These are phyloP conservation scores for Buphagus erythrorhynchus DNA, from an alignment of 2,797 vertebrate species.

Conservation along the genomic window DNA sequence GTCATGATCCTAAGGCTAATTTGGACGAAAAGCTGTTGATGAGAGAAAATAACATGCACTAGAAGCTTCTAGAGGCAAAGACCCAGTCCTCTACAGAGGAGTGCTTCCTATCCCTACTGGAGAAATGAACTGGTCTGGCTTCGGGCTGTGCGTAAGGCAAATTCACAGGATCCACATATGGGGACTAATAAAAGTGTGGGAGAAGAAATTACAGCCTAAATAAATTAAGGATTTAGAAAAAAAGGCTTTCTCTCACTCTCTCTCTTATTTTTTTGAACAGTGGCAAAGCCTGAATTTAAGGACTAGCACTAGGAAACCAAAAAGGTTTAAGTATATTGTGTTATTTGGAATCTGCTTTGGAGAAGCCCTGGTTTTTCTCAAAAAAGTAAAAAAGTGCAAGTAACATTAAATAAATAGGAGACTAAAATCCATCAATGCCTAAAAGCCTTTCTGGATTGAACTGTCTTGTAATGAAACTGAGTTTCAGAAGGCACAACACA, in stretches of 20 bases:
- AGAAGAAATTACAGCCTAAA: neutral
- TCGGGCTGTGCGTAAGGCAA: neutral
- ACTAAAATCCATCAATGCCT: neutral
- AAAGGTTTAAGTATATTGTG: neutral
- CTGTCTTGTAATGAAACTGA: neutral
- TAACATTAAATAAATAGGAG: neutral
- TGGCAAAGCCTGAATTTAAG: neutral
- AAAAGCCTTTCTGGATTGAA: slow-evolving; percentile 1
- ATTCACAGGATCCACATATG: neutral
- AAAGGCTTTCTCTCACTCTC: neutral
- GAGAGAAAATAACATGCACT: neutral
- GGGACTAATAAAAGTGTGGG: neutral
- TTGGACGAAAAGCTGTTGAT: neutral
- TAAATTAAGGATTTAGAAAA: neutral
- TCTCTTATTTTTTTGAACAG: neutral
- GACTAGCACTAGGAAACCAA: neutral
- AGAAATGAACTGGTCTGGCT: neutral
- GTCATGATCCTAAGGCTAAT: neutral
- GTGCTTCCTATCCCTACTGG: neutral
- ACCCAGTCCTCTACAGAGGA: neutral
- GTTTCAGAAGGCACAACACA: neutral
- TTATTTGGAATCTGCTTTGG: neutral
- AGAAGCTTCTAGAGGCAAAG: neutral
- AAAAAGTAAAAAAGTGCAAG: neutral
- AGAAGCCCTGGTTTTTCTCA: neutral